A percentile compares a stretch with the other conserved stretches of the same genome.
phyloP scores from a whole-genome alignment of 1,140 invertebrate species.

The Trichonephila inaurata region DNA sequence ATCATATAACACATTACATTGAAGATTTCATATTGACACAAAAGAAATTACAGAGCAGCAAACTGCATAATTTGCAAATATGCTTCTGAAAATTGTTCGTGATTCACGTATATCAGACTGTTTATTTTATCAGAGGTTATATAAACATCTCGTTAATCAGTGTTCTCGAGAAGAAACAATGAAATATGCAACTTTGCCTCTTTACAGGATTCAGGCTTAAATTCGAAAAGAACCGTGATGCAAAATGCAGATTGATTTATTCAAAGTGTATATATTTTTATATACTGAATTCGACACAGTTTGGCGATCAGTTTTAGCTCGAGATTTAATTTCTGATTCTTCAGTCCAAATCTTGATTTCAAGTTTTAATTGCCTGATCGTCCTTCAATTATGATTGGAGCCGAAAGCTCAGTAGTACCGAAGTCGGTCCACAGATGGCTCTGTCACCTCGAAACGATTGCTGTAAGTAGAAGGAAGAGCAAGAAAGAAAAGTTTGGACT shows the following conservation, averaged over 20 bases:
- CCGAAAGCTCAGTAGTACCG: constrained; percentile 65
- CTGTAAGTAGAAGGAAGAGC: constrained; percentile 65
- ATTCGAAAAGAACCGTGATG: not conserved
- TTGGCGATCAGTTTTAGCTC: not conserved
- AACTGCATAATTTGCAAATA: not conserved
- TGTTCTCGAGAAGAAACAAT: not conserved
- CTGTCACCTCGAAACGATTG: constrained; percentile 72
- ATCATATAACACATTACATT: constrained; percentile 38
- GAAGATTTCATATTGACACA: constrained; percentile 17
- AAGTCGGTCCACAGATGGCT: constrained; percentile 45
- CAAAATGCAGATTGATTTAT: not conserved
- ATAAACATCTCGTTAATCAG: not conserved
- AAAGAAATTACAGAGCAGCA: not conserved
- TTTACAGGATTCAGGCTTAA: not conserved
- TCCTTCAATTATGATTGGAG: constrained; percentile 64
- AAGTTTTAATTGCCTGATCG: constrained; percentile 38
- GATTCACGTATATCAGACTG: not conserved
- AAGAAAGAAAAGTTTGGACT: constrained; percentile 63
- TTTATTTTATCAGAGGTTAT: not conserved
- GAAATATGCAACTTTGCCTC: not conserved
- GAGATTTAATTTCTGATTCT: not conserved
- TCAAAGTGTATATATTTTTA: not conserved
- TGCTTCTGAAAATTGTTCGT: not conserved
- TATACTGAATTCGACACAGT: not conserved
- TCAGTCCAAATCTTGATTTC: constrained; percentile 1